Percentiles rank a stretch among this genome's conserved stretches.
Evolutionary conservation across 2,888 invertebrate species (phyloP).

Genomic region (Spatulosminthurus flaviceps): DNA sequence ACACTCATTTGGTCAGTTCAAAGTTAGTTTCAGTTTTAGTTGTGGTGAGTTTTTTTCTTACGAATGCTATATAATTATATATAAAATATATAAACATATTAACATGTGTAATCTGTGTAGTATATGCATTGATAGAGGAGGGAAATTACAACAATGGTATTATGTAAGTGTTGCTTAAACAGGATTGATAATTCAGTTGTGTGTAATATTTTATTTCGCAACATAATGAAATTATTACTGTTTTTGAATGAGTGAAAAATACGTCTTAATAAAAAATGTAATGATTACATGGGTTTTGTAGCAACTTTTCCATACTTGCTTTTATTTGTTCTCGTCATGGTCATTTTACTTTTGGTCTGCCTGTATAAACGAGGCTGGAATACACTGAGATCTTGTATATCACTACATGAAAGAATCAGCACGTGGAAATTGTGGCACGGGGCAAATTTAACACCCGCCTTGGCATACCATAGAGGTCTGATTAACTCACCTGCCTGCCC

Average conservation of each 20-base stretch:
- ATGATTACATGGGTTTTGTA: not conserved
- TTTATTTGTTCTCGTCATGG: no score
- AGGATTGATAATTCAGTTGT: not conserved
- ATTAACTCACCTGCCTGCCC: no score
- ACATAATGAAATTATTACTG: not conserved
- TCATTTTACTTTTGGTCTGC: no score
- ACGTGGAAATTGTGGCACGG: no score
- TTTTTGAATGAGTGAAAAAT: constrained; percentile 16
- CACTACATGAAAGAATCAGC: no score
- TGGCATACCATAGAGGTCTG: no score
- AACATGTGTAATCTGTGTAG: constrained; percentile 16
- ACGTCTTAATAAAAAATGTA: not conserved
- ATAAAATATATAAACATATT: not conserved
- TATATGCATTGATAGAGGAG: constrained; percentile 31
- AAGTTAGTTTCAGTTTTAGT: constrained; percentile 33
- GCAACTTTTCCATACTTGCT: not conserved
- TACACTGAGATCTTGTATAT: no score
- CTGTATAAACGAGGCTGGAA: no score
- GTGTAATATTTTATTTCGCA: not conserved
- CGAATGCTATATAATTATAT: constrained; percentile 16
- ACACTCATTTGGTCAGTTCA: constrained; percentile 37
- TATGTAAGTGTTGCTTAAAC: not conserved
- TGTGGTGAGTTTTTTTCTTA: constrained; percentile 18
- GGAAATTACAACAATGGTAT: constrained; percentile 19
- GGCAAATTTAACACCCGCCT: no score